phyloP scores from a whole-genome alignment of 2,888 invertebrate genomes.

The Bombylius discolor region DNA sequence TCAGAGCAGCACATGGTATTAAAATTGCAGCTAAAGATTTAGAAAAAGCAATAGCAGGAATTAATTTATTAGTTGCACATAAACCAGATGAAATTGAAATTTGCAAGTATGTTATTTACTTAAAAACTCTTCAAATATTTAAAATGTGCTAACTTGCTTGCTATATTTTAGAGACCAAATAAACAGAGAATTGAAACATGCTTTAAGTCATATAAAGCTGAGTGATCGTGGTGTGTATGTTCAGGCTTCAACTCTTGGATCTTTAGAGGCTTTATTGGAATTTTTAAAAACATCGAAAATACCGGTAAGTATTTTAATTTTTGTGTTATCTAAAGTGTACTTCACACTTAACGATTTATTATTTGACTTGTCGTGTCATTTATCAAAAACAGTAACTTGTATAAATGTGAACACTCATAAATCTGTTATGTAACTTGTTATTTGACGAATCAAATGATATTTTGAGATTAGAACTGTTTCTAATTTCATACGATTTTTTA shows the following conservation, averaged over 20 bases:
- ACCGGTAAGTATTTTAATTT: conserved; percentile 54
- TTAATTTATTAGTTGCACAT: conserved; percentile 83
- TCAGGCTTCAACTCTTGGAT: conserved; percentile 99
- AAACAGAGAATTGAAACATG: conserved; percentile 72
- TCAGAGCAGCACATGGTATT: conserved; percentile 93
- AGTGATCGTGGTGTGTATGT: conserved; percentile 92
- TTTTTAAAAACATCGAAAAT: conserved; percentile 86
- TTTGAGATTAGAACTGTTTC: too few species aligned
- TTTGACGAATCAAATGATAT: too few species aligned
- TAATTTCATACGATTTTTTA: too few species aligned
- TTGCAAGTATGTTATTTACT: conserved; percentile 40
- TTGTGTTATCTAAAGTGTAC: too few species aligned
- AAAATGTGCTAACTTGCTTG: conserved; percentile 3
- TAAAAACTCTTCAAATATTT: background rate
- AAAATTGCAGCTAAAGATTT: conserved; percentile 97
- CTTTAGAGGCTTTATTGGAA: conserved; percentile 89
- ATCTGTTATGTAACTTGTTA: too few species aligned
- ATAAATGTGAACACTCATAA: too few species aligned
- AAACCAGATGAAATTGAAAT: conserved; percentile 90
- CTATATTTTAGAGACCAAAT: conserved; percentile 62
- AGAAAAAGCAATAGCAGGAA: conserved; percentile 93
- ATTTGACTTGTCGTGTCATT: too few species aligned
- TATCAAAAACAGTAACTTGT: too few species aligned
- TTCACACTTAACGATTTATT: too few species aligned
- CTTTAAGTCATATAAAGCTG: conserved; percentile 82